phyloP scores from a whole-genome alignment of 2,888 invertebrate genomes.

The Plagiodera versicolora region DNA sequence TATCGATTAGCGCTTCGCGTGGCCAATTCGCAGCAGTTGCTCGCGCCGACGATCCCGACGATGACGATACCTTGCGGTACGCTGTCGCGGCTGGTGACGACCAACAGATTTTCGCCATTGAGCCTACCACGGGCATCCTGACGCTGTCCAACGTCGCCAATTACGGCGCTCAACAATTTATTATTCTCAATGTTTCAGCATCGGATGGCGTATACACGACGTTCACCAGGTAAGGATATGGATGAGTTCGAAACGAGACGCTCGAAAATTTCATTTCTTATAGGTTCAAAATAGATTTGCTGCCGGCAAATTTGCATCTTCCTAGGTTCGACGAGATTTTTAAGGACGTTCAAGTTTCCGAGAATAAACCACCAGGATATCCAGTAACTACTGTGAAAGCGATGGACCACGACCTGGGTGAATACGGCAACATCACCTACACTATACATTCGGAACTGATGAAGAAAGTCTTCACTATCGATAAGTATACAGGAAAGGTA shows the following conservation, averaged over 20 bases:
- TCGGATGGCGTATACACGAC: conserved; percentile 94
- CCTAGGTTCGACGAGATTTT: conserved; percentile 78
- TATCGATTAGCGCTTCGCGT: conserved; percentile 80
- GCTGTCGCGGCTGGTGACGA: conserved; percentile 83
- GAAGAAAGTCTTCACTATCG: conserved; percentile 73
- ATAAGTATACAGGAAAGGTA: conserved; percentile 67
- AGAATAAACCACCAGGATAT: conserved; percentile 78
- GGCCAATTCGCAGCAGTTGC: conserved; percentile 88
- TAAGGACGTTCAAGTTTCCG: conserved; percentile 75
- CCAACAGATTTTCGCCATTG: conserved; percentile 71
- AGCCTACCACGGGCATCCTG: conserved; percentile 64
- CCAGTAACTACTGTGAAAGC: conserved; percentile 76
- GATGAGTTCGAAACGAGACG: no score
- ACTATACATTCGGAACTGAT: conserved; percentile 75
- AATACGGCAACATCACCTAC: conserved; percentile 74
- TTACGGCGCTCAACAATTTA: conserved; percentile 62
- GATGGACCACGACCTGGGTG: conserved; percentile 79
- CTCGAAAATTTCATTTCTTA: no score
- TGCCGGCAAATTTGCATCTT: conserved; percentile 77
- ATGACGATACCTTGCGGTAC: conserved; percentile 70
- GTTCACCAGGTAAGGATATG: conserved; percentile 70
- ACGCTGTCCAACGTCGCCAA: conserved; percentile 75
- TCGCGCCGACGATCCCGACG: conserved; percentile 86
- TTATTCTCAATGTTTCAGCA: conserved; percentile 87
- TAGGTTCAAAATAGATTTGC: conserved; percentile 71